Evolutionary conservation across 2,888 invertebrate genomes (phyloP).

Genomic region (Ectropis crepuscularia): DNA sequence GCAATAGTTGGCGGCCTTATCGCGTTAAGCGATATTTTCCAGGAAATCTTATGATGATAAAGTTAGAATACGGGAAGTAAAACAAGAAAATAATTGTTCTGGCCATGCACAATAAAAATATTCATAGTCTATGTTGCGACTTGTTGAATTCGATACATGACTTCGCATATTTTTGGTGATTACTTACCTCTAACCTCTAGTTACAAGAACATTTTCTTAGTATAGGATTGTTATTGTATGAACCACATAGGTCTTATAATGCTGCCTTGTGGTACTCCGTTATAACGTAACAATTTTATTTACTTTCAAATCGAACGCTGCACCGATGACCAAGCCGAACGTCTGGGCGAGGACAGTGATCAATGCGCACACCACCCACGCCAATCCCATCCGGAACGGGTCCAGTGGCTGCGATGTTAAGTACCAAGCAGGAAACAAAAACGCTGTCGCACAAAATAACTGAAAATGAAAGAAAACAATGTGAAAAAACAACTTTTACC

Average conservation of each 20-base stretch:
- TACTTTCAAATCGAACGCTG: slow-evolving; percentile 88
- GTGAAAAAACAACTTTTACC: too few species aligned
- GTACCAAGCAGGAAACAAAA: slow-evolving; percentile 90
- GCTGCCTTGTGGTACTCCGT: slow-evolving; percentile 17
- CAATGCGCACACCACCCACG: slow-evolving; percentile 87
- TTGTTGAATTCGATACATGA: too few species aligned
- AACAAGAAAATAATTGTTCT: too few species aligned
- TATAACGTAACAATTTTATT: slow-evolving; percentile 6
- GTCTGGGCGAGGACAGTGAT: slow-evolving; percentile 91
- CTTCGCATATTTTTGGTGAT: too few species aligned
- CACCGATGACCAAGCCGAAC: slow-evolving; percentile 90
- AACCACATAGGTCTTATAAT: neutral
- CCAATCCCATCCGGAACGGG: slow-evolving; percentile 84
- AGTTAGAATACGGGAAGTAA: too few species aligned
- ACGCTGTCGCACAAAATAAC: slow-evolving; percentile 90
- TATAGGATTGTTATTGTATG: neutral
- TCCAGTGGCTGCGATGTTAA: slow-evolving; percentile 91
- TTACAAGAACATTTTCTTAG: too few species aligned
- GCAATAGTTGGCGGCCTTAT: too few species aligned
- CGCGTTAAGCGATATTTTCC: too few species aligned
- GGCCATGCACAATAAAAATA: too few species aligned
- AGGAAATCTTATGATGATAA: too few species aligned
- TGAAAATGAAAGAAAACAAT: slow-evolving; percentile 50
- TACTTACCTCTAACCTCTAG: too few species aligned
- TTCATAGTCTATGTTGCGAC: too few species aligned